Conservation (phyloP, 2,113 vertebrate species). For the Hipposideros armiger region DNA sequence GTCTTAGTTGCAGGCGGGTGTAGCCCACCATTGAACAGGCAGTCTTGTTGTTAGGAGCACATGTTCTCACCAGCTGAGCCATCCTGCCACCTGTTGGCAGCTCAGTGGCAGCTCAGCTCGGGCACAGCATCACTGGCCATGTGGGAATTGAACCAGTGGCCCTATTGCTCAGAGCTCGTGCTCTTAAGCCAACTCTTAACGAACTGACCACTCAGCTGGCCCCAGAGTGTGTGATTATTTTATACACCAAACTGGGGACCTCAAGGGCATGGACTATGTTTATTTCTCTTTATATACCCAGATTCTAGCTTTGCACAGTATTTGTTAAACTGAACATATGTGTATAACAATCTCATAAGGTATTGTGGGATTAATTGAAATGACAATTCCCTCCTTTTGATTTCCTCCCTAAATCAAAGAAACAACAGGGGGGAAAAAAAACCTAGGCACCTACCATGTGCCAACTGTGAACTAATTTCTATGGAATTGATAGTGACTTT, state of each 20-base stretch:
- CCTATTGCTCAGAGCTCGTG: too few relatives aligned
- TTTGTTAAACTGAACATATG: neutral
- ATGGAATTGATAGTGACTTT: neutral
- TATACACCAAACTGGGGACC: neutral
- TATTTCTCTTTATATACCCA: neutral
- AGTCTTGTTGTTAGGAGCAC: too few relatives aligned
- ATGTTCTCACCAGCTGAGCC: too few relatives aligned
- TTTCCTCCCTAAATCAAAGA: neutral
- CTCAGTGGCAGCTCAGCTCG: too few relatives aligned
- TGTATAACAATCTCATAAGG: neutral
- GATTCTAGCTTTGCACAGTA: neutral
- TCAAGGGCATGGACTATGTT: neutral
- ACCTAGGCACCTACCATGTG: neutral
- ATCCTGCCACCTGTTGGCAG: too few relatives aligned
- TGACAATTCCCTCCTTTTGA: neutral
- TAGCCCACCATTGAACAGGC: too few relatives aligned
- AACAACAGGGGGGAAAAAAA: neutral
- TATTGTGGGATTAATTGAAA: neutral
- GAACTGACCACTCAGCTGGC: too few relatives aligned
- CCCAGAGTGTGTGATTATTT: neutral
- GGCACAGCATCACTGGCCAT: too few relatives aligned
- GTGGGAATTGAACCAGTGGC: too few relatives aligned
- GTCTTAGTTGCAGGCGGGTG: too few relatives aligned
- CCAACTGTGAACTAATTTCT: neutral
- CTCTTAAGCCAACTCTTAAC: too few relatives aligned